Conservation (phyloP, 2,113 vertebrate species). For the Callocephalon fimbriatum region DNA sequence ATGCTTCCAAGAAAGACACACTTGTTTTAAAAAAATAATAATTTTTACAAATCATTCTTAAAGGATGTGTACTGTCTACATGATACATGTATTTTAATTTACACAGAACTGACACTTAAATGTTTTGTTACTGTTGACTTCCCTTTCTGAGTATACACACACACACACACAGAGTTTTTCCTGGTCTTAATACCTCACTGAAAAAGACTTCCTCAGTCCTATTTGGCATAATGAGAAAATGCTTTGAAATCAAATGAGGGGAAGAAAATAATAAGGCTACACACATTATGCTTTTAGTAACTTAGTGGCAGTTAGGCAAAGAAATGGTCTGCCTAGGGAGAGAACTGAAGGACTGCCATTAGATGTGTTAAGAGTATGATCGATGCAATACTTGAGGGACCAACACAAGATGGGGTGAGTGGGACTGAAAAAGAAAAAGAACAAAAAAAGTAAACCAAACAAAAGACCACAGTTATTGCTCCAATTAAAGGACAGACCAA, state of each 20-base stretch:
- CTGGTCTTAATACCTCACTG: background rate
- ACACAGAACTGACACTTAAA: background rate
- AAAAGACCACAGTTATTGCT: background rate
- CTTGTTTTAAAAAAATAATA: background rate
- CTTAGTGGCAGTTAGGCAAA: constrained; percentile 18
- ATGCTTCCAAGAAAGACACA: background rate
- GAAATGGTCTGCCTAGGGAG: background rate
- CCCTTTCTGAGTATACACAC: background rate
- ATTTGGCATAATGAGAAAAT: background rate
- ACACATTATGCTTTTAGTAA: constrained; percentile 28
- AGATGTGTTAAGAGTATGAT: background rate
- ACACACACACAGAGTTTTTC: background rate
- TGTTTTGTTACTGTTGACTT: background rate
- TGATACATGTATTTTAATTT: background rate
- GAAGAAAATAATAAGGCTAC: constrained; percentile 34
- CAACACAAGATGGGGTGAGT: background rate
- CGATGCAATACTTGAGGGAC: background rate
- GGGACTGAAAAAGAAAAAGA: background rate
- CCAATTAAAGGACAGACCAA: background rate
- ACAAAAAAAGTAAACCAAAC: background rate
- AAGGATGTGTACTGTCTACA: background rate
- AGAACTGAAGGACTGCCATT: background rate
- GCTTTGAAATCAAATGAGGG: constrained; percentile 28
- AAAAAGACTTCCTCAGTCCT: background rate
- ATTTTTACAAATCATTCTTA: background rate